Conservation (phyloP, 92 coral and sea anemone genomes). For the Palythoa heliodiscus region DNA sequence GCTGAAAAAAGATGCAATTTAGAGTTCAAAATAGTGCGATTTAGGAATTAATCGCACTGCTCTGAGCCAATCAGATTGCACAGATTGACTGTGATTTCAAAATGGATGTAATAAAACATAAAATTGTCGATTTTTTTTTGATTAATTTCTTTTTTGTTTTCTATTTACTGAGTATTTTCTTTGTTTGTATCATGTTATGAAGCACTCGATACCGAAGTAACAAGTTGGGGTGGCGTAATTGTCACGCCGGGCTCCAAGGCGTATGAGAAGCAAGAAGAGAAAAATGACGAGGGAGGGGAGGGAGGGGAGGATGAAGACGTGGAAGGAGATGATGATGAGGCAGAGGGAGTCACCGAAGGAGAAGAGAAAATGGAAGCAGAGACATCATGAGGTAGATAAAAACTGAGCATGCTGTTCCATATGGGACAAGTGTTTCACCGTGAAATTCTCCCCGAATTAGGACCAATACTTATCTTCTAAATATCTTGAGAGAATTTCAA, state of each 20-base stretch:
- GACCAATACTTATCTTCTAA: neutral
- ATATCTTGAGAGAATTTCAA: neutral
- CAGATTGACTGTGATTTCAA: no score
- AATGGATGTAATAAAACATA: no score
- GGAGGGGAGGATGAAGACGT: slow-evolving; percentile 86
- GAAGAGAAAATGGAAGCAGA: slow-evolving; percentile 90
- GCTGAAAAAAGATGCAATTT: no score
- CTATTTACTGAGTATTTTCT: neutral
- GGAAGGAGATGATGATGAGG: slow-evolving; percentile 56
- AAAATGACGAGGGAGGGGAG: slow-evolving; percentile 89
- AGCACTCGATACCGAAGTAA: slow-evolving; percentile 92
- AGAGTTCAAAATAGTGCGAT: no score
- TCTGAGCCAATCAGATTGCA: no score
- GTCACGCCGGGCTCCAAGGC: slow-evolving; percentile 95
- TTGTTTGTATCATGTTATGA: neutral
- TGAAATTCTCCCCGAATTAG: neutral
- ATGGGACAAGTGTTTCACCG: neutral
- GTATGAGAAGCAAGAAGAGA: slow-evolving; percentile 90
- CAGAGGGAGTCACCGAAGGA: slow-evolving; percentile 54
- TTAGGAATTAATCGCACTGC: no score
- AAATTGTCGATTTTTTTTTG: neutral
- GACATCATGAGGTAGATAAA: slow-evolving; percentile 15
- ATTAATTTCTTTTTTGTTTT: neutral
- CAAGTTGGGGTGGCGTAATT: slow-evolving; percentile 99
- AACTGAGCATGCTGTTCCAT: neutral